Base-by-base conservation (phyloP, 2,888 invertebrate genomes). In the Noctua comes region DNA sequence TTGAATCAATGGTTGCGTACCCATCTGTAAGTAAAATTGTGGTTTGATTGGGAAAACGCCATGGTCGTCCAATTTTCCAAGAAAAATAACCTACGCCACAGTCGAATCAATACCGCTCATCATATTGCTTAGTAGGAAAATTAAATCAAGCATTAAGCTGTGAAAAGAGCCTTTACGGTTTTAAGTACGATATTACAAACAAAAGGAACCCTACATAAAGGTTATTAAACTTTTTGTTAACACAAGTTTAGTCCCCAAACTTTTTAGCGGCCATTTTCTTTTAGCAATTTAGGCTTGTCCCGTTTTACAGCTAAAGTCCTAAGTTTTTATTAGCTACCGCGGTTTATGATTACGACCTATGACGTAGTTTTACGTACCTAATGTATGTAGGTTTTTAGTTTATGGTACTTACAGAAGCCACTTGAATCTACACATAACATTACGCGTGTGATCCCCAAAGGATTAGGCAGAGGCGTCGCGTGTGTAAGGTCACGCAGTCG, bases 271-370 rank as follows among this genome's bases (percentile, higher is more conserved):
- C 57, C 72, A 78, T 86, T 82, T 83, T 79, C 77, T 82, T 84
- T 69, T 57, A 73, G 71, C 57, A 69, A 76, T 85, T 79, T 72
- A 74, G 62, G 46, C 72, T 51, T 64, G 80, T 76, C 64, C 21
- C 31, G 27, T 75, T 83, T 85, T 79, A 83, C 72, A 73, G 75
- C 59, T 54, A 13, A 76, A 76, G 27, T 77, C 27, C 68, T 66
- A 77, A 84, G 82, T 86, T 87, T 80, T 84, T 83, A 86, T 86
- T 73, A 70, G 80, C n/a, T 59, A 73, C 62, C 75, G 59, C 16
- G 36, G 75, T 83, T 87, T 79, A 85, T 75, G 66, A 66, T 83
- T 80, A 85, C 48, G 43, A 68, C 66, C 57, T 69, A 40, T 16
- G 62, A 27, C 51, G 40, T 86, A 66, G 80, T 77, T 74, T 51